Conservation (phyloP, 2,113 vertebrate species). For the Bubo bubo region DNA sequence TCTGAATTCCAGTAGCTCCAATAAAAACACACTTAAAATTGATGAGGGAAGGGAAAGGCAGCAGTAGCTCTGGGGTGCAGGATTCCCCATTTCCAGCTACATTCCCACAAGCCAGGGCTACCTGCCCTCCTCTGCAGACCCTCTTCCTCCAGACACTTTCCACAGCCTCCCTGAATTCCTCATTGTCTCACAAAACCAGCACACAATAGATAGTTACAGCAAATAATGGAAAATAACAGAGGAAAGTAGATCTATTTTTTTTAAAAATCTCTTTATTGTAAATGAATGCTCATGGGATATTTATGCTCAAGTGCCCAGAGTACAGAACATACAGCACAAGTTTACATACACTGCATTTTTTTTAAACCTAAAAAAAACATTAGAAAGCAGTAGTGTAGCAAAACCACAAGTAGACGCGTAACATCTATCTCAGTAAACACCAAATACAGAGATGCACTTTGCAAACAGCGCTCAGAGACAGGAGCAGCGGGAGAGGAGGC, state of each 20-base stretch:
- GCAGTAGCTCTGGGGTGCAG: rapidly evolving
- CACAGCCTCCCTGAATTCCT: neutral
- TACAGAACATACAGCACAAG: neutral
- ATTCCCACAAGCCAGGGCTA: neutral
- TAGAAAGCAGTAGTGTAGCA: neutral
- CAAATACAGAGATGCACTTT: neutral
- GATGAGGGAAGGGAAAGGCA: neutral
- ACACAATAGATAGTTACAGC: rapidly evolving
- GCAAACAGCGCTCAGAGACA: neutral
- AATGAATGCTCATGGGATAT: neutral
- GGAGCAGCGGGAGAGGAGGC: neutral
- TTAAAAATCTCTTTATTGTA: neutral
- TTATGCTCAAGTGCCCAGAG: neutral
- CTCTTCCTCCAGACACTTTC: neutral
- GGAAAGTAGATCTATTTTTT: neutral
- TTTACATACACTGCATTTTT: neutral
- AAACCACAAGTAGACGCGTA: neutral
- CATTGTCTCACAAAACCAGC: neutral
- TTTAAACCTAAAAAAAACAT: neutral
- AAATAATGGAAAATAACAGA: neutral
- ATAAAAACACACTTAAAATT: neutral
- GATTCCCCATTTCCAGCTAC: neutral
- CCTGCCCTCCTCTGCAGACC: neutral
- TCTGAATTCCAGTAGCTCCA: neutral
- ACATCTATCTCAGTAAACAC: neutral